Base-by-base conservation (phyloP, 2,797 vertebrate species). In the Sternotherus odoratus region DNA sequence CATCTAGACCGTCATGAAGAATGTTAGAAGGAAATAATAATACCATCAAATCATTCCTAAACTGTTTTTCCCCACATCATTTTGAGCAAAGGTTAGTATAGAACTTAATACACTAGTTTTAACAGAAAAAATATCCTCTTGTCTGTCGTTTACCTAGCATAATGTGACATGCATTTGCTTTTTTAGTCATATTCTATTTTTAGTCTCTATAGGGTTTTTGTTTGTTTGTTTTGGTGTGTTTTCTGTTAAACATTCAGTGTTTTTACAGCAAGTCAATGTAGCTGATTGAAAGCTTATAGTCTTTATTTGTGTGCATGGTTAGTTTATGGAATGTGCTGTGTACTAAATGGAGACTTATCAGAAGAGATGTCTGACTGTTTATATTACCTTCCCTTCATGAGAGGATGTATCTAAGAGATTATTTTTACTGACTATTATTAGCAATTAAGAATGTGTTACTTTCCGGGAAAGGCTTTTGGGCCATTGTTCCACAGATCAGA, bases 391-490 rank as follows among this genome's bases (percentile, higher is more conserved):
- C 79, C 57, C 83, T 93, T 87, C 33, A 33, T 57, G 4, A 33
- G 63, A 85, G 46, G 92, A 85, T 43, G 69, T 90, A 30, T 87
- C 77, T 92, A 92, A 94, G 86, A 74, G 82, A 91, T 89, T 72
- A 72, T 89, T 33, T 85, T 97, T 93, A 79, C 54, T 72, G 51
- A 56, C 54, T 82, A 89, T 93, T 87, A 93, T 94, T 94, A 93
- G 90, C 96, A 97, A 98, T 97, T 97, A 97, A 92, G 82, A 95
- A 92, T 93, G 90, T 96, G 83, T 95, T 97, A 87, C 91, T 93
- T 96, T 92, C n/a, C 91, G 83, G 86, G 88, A 93, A 95, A 97
- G 89, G 90, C 94, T 95, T 95, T 95, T 72, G 60, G 88, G 83
- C 60, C n/a, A 83, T 94, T 98, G 95, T 97, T 97, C 90, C 92